A percentile compares a stretch with the other conserved stretches of the same genome.
Conservation (phyloP, 2,888 invertebrate species). For the Ornithoptera alexandrae region DNA sequence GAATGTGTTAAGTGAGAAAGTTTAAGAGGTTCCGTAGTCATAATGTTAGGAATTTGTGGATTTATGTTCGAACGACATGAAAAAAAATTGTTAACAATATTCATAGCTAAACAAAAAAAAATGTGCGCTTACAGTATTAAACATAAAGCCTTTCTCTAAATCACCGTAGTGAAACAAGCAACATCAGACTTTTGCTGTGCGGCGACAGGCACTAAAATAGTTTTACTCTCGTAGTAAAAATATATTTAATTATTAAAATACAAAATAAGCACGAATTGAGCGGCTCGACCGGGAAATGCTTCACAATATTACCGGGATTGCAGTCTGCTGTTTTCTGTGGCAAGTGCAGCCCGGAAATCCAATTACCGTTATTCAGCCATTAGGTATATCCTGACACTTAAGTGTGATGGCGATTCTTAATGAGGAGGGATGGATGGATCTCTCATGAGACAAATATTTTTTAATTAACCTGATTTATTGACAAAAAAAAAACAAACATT, state of each 20-base stretch:
- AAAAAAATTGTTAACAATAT: no score
- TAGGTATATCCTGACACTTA: neutral
- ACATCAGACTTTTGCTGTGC: no score
- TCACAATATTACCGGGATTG: neutral
- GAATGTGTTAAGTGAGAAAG: neutral
- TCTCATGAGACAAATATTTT: neutral
- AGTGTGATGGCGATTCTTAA: neutral
- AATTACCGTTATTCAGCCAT: neutral
- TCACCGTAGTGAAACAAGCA: no score
- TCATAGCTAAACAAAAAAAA: no score
- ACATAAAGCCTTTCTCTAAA: no score
- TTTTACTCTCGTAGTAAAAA: neutral
- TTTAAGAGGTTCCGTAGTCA: no score
- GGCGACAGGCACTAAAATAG: neutral
- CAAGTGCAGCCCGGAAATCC: neutral
- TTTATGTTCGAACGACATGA: no score
- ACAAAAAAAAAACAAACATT: neutral
- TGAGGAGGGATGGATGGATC: neutral
- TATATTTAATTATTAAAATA: neutral
- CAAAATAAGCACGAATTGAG: neutral
- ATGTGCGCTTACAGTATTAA: no score
- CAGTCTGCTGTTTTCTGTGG: neutral
- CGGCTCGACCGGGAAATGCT: neutral
- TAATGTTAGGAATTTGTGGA: no score
- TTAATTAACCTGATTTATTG: neutral